Evolutionary conservation across 2,797 vertebrate species (phyloP).

Genomic region (Epinephelus awoara): DNA sequence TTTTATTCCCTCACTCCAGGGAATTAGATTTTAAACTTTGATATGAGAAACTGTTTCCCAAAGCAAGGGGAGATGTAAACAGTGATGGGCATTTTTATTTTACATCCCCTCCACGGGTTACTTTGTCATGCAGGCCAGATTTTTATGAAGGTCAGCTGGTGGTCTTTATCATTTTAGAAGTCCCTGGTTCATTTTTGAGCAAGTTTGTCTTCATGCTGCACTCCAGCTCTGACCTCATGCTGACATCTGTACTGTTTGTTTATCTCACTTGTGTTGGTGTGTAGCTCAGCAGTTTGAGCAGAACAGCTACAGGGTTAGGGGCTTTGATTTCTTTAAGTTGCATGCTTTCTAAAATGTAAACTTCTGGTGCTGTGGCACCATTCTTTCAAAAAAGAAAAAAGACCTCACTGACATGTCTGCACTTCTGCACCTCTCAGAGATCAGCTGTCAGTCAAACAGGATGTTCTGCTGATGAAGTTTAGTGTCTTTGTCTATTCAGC

Average conservation of each 20-base stretch:
- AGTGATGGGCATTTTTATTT: conserved; percentile 26
- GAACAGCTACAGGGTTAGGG: not conserved
- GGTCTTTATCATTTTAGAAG: not conserved
- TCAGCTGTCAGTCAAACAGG: conserved; percentile 24
- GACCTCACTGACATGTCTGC: conserved; percentile 2
- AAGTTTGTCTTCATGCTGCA: not conserved
- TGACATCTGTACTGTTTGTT: not conserved
- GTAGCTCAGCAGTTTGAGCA: conserved; percentile 11
- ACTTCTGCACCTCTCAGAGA: conserved; percentile 24
- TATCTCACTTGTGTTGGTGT: not conserved
- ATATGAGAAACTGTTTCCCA: conserved; percentile 18
- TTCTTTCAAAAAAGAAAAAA: not conserved
- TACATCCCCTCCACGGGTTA: not conserved
- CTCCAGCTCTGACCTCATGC: conserved; percentile 8
- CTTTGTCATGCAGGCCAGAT: conserved; percentile 4
- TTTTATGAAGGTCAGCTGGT: conserved; percentile 17
- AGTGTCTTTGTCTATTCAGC: conserved; percentile 36
- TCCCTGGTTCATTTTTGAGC: not conserved
- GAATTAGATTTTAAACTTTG: conserved; percentile 20
- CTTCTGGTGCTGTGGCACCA: not conserved
- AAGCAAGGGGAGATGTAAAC: conserved; percentile 2
- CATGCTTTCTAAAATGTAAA: not conserved
- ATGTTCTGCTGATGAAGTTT: conserved; percentile 36
- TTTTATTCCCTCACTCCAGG: not conserved
- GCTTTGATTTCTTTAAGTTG: conserved; percentile 16